phyloP scores from a whole-genome alignment of 2,888 invertebrate genomes.

The Harpagoxenus sublaevis region DNA sequence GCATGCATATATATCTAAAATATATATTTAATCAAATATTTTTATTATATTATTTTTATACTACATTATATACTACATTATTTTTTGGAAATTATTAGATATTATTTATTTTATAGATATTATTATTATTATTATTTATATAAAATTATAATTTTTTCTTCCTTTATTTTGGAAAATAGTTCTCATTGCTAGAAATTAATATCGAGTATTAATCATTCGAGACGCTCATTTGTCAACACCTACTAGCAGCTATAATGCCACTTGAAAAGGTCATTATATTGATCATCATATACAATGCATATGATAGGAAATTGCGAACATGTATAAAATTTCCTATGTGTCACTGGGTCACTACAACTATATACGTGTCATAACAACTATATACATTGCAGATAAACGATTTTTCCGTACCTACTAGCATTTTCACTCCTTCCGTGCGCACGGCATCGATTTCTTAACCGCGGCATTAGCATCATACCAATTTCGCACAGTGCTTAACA shows the following conservation, averaged over 20 bases:
- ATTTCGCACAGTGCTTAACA: slow-evolving; percentile 35
- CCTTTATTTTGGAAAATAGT: neutral
- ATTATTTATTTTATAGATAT: too few relatives aligned
- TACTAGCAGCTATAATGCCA: neutral
- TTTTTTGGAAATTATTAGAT: too few relatives aligned
- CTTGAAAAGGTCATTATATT: slow-evolving; percentile 17
- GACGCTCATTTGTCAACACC: neutral
- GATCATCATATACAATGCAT: neutral
- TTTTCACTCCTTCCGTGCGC: slow-evolving; percentile 44
- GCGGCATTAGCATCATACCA: slow-evolving; percentile 25
- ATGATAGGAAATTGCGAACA: slow-evolving; percentile 32
- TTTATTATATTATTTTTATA: neutral
- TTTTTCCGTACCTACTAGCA: slow-evolving; percentile 45
- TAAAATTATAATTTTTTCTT: neutral
- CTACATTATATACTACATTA: too few relatives aligned
- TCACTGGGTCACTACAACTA: slow-evolving; percentile 50
- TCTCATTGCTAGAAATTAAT: neutral
- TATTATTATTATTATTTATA: neutral
- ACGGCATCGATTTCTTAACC: slow-evolving; percentile 56
- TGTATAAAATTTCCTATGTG: slow-evolving; percentile 41
- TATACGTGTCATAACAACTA: neutral
- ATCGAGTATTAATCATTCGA: neutral
- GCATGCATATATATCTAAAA: neutral
- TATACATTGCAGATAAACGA: slow-evolving; percentile 57
- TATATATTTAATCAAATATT: slow-evolving; percentile 12